Evolutionary conservation across 1,140 invertebrate genomes (phyloP), one percentile per base, ranked within the genome.

Genomic region (Acyrthosiphon pisum): DNA sequence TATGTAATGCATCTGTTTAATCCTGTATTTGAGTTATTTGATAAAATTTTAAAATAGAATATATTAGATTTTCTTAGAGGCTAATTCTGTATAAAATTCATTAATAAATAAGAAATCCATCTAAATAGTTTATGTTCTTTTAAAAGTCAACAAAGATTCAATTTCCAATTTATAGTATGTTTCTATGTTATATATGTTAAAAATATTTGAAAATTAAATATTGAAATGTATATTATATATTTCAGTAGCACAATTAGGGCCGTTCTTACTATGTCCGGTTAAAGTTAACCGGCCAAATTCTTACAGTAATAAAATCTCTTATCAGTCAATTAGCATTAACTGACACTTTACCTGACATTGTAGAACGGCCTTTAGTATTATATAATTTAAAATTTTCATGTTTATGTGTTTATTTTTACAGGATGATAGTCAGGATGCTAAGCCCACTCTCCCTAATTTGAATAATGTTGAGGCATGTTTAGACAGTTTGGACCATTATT

Each of bases 361-460:
- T 41, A 41, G 41, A 41, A 41, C 4, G 41, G 41, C 41, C 41
- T 41, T 41, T 53, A 53, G 0, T 46, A n/a, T 46, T 93, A 35
- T 84, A 18, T 46, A 46, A 18, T 46, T 48, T 48, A 11, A 30
- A 93, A 44, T 68, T 18, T 9, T 46, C 44, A 93, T 20, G 11
- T 26, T 37, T 11, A 83, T 83, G 26, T 30, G 53, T 46, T 50
- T 88, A 86, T 87, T 30, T 2, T 93, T 86, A 14, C n/a, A 97
- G 94, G 96, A 96, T 91, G 95, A 96, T 93, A 96, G 96, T 94
- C 95, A 96, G 60, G 96, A 97, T 93, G 95, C 95, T 6, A 97
- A 97, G 94, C 96, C 95, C 56, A 95, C 95, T 87, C 96, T 96
- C 94, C 84, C 90, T 23, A 91, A 92, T 81, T 86, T 92, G 26